A percentile compares a stretch with the other conserved stretches of the same genome.
These are phyloP conservation scores for Coregonus suidteri DNA, from an alignment of 2,797 vertebrate species.

Conservation along the genomic window DNA sequence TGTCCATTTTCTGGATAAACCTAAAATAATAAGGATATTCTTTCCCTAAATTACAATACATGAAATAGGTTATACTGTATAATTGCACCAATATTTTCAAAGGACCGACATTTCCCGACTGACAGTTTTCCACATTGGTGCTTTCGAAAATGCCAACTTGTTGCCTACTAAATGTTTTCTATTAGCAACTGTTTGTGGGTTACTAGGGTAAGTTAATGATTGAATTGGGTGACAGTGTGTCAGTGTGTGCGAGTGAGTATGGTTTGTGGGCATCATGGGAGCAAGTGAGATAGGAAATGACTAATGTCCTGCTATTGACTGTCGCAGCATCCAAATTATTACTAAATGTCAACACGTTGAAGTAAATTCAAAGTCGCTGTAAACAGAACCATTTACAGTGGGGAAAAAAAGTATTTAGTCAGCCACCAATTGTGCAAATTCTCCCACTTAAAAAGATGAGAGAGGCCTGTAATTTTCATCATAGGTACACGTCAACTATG, in stretches of 20 bases:
- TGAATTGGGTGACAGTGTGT: conserved; percentile 4
- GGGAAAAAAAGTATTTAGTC: too few relatives aligned
- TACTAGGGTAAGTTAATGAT: background rate
- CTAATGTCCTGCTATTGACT: conserved; percentile 50
- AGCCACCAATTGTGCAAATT: too few relatives aligned
- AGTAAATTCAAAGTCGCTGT: conserved; percentile 13
- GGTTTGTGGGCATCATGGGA: conserved; percentile 2
- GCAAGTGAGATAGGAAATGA: conserved; percentile 43
- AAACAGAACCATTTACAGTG: conserved; percentile 34
- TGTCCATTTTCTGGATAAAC: background rate
- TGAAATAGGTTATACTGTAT: background rate
- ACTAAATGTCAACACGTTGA: conserved; percentile 51
- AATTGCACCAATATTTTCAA: background rate
- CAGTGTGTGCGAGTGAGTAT: background rate
- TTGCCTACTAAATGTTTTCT: background rate
- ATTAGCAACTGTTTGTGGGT: background rate
- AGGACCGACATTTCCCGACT: background rate
- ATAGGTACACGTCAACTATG: too few relatives aligned
- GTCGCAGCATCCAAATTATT: conserved; percentile 28
- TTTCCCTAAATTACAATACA: background rate
- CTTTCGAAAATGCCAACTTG: too few relatives aligned
- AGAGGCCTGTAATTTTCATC: too few relatives aligned
- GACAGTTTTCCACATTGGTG: background rate
- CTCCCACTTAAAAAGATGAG: too few relatives aligned
- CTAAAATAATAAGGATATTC: background rate